Evolutionary conservation across 2,113 vertebrate genomes (phyloP).

Genomic region (Dicaeum eximium): DNA sequence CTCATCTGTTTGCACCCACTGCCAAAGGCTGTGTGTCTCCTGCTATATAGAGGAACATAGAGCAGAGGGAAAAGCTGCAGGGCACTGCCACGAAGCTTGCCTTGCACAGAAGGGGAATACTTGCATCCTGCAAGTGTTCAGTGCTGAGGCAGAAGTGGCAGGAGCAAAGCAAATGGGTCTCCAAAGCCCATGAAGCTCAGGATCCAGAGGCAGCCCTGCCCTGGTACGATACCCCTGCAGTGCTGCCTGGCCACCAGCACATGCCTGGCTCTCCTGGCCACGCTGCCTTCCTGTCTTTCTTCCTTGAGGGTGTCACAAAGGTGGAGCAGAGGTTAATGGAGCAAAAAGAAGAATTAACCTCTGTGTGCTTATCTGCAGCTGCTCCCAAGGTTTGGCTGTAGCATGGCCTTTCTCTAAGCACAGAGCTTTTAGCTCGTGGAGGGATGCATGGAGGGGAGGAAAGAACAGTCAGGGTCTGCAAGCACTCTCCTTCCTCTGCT

Average conservation of each 20-base stretch:
- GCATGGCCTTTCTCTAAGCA: neutral
- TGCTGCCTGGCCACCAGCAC: neutral
- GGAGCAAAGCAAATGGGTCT: neutral
- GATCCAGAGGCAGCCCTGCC: neutral
- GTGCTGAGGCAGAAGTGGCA: neutral
- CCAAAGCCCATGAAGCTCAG: neutral
- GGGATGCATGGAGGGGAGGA: neutral
- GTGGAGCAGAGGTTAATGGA: constrained; percentile 30
- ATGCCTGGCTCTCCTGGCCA: rapidly evolving
- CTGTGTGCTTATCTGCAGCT: neutral
- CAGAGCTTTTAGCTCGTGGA: neutral
- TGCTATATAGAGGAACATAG: neutral
- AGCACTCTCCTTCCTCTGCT: neutral
- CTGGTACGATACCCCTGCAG: neutral
- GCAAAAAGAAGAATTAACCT: constrained; percentile 20
- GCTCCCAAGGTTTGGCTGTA: neutral
- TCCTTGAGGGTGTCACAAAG: neutral
- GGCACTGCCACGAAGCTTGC: neutral
- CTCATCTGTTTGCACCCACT: neutral
- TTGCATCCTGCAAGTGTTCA: neutral
- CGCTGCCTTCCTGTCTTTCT: neutral
- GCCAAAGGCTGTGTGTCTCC: neutral
- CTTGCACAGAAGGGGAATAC: neutral
- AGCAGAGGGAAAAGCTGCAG: neutral
- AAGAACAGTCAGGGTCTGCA: neutral